Conservation (phyloP, 1,140 invertebrate genomes). For the Drosophila bipectinata region DNA sequence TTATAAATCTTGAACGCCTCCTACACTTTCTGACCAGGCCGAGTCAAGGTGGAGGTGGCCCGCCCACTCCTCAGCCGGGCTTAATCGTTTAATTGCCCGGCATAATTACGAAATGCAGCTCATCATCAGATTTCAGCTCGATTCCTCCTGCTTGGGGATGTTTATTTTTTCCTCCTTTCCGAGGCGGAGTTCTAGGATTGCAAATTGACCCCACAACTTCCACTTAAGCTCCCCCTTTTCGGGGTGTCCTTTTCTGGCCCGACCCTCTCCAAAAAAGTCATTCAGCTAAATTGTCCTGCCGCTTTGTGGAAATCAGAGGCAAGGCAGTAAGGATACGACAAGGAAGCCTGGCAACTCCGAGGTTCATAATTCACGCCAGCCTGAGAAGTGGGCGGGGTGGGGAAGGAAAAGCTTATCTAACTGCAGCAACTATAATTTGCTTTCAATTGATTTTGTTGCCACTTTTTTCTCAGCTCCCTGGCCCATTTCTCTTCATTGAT, state of each 20-base stretch:
- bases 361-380: conserved; percentile 48
- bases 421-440: conserved; percentile 81
- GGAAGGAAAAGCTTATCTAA: conserved; percentile 65
- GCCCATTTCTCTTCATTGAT: conserved; percentile 78
- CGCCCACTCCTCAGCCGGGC: conserved; percentile 26
- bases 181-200: conserved; percentile 31
- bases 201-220: conserved; percentile 49
- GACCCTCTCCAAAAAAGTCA: conserved; percentile 30
- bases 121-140: conserved; percentile 79
- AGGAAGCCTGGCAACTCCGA: conserved; percentile 7
- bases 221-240: conserved; percentile 27
- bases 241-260: conserved; percentile 7
- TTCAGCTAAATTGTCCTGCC: conserved; percentile 52
- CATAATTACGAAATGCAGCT: conserved; percentile 81
- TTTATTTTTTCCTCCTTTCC: conserved; percentile 9
- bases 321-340: neutral
- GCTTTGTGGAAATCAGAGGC: conserved; percentile 26
- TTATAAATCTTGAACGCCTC: conserved; percentile 44
- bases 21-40: conserved; percentile 13
- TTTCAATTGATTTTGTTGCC: conserved; percentile 76
- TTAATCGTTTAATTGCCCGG: conserved; percentile 81
- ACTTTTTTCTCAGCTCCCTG: conserved; percentile 23
- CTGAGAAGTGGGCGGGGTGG: conserved; percentile 5
- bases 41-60: conserved; percentile 21
- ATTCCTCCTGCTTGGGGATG: conserved; percentile 32